A percentile compares a stretch with the other conserved stretches of the same genome.
Evolutionary conservation across 2,113 vertebrate species (phyloP).

Genomic region (Megaptera novaeangliae): DNA sequence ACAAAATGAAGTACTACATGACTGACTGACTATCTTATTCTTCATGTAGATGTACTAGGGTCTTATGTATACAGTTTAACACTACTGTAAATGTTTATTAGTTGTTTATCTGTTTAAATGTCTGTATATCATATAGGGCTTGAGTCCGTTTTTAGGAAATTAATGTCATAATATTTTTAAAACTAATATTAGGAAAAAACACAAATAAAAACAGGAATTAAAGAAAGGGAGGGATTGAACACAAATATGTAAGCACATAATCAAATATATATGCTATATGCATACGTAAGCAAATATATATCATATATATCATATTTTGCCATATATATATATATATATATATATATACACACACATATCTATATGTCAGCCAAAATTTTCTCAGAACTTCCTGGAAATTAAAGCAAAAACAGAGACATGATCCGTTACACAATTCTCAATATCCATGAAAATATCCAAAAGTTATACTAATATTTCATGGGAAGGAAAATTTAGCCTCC

Average conservation of each 20-base stretch:
- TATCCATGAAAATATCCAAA: background rate
- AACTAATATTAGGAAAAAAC: background rate
- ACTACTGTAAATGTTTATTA: background rate
- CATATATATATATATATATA: background rate
- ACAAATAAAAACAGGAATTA: background rate
- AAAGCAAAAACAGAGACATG: conserved; percentile 27
- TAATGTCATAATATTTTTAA: background rate
- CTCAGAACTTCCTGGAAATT: background rate
- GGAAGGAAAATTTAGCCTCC: background rate
- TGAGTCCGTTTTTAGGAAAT: background rate
- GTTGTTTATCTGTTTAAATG: background rate
- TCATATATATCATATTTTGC: background rate
- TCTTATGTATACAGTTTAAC: background rate
- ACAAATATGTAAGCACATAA: background rate
- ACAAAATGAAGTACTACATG: background rate
- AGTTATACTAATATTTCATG: background rate
- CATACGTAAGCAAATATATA: background rate
- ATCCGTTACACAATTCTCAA: background rate
- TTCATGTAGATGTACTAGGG: background rate
- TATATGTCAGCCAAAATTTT: background rate
- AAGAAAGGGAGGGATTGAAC: background rate
- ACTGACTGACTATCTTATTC: background rate
- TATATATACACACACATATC: background rate
- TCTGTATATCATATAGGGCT: background rate
- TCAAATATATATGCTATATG: background rate